Evolutionary conservation across 2,797 vertebrate genomes (phyloP), one percentile per base, ranked within the genome.

Genomic region (Megalops cyprinoides): DNA sequence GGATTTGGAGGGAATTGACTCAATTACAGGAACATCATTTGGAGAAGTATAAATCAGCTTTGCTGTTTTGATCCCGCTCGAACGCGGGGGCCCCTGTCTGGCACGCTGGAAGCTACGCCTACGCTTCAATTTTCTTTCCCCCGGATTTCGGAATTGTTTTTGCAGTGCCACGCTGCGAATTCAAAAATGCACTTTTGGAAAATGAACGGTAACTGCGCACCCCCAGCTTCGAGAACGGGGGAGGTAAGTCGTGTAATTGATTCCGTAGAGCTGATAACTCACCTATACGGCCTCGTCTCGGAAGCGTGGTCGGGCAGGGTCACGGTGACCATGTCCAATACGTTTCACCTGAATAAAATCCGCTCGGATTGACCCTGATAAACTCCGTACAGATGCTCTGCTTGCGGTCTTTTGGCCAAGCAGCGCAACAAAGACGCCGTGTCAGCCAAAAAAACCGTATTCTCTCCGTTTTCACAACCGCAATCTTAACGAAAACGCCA

Each of bases 21-120:
- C 84, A 67, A 87, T 90, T 87, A 87, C 76, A 79, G 81, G 77
- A 87, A 87, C 79, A 88, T 85, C 65, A 86, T 86, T 89, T 83
- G 84, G 37, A 86, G 80, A 87, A 84, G 65, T 81, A 84, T 89
- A 86, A 84, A 90, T 84, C 82, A 83, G 77, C 77, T 84, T 86
- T 85, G 85, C 82, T 85, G 86, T 87, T 87, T 86, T 80, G 74
- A 87, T 82, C 83, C 74, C n/a, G 74, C 51, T 80, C 71, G 48
- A 79, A 82, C 55, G 34, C 74, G 46, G 37, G 77, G 78, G 20
- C 77, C 67, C 71, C 56, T 28, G 76, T 77, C 34, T 82, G 77
- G 76, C 82, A 78, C 80, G 48, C 46, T 56, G 78, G 56, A 58
- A 79, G 84, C 77, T 79, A 74, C 78, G 34, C 65, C 65, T 23